phyloP scores from a whole-genome alignment of 2,113 vertebrate genomes.

The Lophura nycthemera region DNA sequence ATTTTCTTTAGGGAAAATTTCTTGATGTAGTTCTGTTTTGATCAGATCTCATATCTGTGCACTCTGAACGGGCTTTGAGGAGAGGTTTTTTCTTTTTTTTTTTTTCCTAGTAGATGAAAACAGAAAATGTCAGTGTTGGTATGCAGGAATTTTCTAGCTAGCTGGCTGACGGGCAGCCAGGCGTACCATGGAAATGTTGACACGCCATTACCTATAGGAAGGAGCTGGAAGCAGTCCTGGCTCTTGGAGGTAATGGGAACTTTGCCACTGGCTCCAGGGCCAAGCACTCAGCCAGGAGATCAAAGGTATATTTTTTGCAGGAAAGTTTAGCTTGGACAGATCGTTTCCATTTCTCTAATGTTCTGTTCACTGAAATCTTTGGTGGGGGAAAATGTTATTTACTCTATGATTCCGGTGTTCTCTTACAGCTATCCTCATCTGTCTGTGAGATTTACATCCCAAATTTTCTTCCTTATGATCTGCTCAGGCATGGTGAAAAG shows the following conservation, averaged over 20 bases:
- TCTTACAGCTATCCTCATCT: not conserved
- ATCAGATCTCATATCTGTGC: not conserved
- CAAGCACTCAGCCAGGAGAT: not conserved
- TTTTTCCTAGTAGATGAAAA: conserved; percentile 3
- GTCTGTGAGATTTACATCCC: not conserved
- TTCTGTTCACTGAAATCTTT: conserved; percentile 3
- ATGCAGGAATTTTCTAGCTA: not conserved
- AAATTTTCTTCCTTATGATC: not conserved
- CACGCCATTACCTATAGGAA: conserved; percentile 7
- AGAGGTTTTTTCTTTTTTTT: not conserved
- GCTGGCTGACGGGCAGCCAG: conserved; percentile 42
- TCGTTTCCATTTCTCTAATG: not conserved
- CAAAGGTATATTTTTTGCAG: conserved; percentile 41
- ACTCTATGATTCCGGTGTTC: not conserved
- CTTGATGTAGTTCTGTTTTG: not conserved
- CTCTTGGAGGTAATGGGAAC: not conserved
- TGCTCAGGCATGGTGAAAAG: not conserved
- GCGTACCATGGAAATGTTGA: conserved; percentile 14
- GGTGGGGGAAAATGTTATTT: not conserved
- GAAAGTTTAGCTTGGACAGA: not conserved
- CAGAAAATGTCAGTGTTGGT: not conserved
- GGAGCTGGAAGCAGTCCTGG: conserved; percentile 23
- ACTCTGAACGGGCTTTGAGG: not conserved
- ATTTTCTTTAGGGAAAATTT: conserved; percentile 1
- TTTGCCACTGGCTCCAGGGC: not conserved